Evolutionary conservation across 1,140 invertebrate genomes (phyloP), one percentile per base, ranked within the genome.

Genomic region (Drosophila parvula): DNA sequence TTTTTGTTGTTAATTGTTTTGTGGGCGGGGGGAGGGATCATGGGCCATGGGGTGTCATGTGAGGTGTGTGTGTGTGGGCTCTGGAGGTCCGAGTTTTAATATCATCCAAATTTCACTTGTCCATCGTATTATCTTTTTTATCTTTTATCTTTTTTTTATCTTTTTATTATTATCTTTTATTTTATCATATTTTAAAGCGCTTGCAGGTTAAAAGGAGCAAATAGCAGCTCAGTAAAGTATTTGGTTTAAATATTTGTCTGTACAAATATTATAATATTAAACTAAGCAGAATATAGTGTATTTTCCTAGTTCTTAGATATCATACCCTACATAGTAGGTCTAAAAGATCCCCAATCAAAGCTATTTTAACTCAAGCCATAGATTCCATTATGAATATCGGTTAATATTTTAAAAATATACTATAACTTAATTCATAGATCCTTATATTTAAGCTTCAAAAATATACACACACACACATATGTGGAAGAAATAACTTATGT

Each of bases 1-100:
- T 68, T 65, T 51, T 68, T 65, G 65, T 68, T 68, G 60, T 68
- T 68, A 65, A 65, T 48, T 65, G 60, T 32, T 65, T 60, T 16
- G 58, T 36, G 18, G 32, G 32, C 1, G 18, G 32, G 14, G 34
- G 44, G 44, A 30, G 7, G 30, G 30, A 27, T 11, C 5, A 3
- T n/a, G 28, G n/a, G 32, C 14, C 1, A 10, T 27, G 44, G 10
- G 32, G 27, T 27, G 38, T 16, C 27, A 18, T 53, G 48, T 30
- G 30, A 28, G 10, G 5, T 28, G 8, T 36, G n/a, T 51, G n/a
- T 32, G 48, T 18, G 50, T 22, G 30, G 12, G 16, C 16, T 22
- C 4, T 22, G 18, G 5, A 14, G 3, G 55, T 63, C 61, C 55
- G 56, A 63, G 14, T 32, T 27, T 43, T 36, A 22, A 36, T 38